Conservation (phyloP, 2,797 vertebrate genomes). For the Chaenodraco wilsoni region DNA sequence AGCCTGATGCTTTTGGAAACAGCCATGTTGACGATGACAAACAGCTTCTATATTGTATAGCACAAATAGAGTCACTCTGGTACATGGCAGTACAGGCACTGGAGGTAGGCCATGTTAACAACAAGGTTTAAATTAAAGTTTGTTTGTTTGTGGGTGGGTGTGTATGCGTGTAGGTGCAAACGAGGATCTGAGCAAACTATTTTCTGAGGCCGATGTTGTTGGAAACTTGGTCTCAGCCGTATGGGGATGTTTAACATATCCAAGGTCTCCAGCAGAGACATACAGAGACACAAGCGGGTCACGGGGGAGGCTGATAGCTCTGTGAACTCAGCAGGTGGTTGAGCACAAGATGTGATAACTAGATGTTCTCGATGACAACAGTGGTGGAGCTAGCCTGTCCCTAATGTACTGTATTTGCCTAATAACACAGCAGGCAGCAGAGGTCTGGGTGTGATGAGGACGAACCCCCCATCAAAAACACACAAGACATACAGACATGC, state of each 20-base stretch:
- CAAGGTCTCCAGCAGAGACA: constrained; percentile 83
- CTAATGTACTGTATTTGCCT: constrained; percentile 76
- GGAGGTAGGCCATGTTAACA: constrained; percentile 31
- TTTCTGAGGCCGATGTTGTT: constrained; percentile 59
- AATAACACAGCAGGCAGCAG: constrained; percentile 79
- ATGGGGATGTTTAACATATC: constrained; percentile 82
- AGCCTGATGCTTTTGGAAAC: constrained; percentile 75
- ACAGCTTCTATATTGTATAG: constrained; percentile 60
- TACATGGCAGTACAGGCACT: constrained; percentile 25
- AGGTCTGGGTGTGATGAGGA: constrained; percentile 68
- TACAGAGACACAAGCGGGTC: constrained; percentile 75
- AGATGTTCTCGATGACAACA: constrained; percentile 82
- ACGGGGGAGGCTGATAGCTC: constrained; percentile 76
- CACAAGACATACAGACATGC: constrained; percentile 39
- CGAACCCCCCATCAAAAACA: constrained; percentile 46
- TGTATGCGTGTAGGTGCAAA: constrained; percentile 21
- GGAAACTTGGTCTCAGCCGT: constrained; percentile 55
- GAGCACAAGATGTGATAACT: constrained; percentile 83
- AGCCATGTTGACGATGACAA: constrained; percentile 68
- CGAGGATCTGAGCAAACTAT: constrained; percentile 33
- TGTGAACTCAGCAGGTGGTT: constrained; percentile 85
- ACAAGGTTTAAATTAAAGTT: constrained; percentile 39
- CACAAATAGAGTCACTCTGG: constrained; percentile 47
- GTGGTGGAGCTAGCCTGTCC: constrained; percentile 69
- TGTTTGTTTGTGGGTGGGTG: constrained; percentile 16